Base-by-base conservation (phyloP, 53 echinoderm and acorn worm species). In the Apostichopus leukothele region DNA sequence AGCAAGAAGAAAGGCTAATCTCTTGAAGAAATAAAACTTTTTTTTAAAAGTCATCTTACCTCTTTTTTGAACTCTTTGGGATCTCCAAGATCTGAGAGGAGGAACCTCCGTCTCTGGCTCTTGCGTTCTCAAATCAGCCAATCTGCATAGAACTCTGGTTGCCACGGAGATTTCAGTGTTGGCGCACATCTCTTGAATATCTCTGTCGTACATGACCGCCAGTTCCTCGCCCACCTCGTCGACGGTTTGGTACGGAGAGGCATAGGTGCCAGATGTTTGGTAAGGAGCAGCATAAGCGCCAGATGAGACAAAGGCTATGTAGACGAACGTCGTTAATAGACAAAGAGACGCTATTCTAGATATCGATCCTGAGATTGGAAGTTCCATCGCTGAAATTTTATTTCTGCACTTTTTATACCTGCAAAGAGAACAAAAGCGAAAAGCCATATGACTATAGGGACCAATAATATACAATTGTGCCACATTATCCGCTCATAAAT, bases 291-390 rank as follows among this genome's bases (percentile, higher is more conserved):
- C 85, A 67, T 26, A 20, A 6, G 85, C 50, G 85, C 68, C 12
- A 67, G 85, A 85, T 16, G 85, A 67, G 39, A 85, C 66, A 50
- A 85, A 85, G 67, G 85, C 85, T 66, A 85, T 13, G 67, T 85
- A 85, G 25, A 85, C 23, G 85, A 85, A 85, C 50, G 85, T 25
- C 59, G 67, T 60, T 22, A 85, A 67, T 26, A 67, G 14, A n/a
- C 23, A 85, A 85, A 85, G 39, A 50, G 66, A 85, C 71, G 18
- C 16, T 71, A 19, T 71, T 19, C n/a, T 6, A 18, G 6, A 71
- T 18, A 19, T 71, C 16, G 20, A 14, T 71, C 71, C 71, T 16
- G 71, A 16, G 6, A 13, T 6, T 14, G 71, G 71, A 71, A 18
- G 20, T 71, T 71, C 71, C 71, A 71, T 71, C 6, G 20, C 18